Base-by-base conservation (phyloP, 92 coral and sea anemone species). In the Epizoanthus stellaris region DNA sequence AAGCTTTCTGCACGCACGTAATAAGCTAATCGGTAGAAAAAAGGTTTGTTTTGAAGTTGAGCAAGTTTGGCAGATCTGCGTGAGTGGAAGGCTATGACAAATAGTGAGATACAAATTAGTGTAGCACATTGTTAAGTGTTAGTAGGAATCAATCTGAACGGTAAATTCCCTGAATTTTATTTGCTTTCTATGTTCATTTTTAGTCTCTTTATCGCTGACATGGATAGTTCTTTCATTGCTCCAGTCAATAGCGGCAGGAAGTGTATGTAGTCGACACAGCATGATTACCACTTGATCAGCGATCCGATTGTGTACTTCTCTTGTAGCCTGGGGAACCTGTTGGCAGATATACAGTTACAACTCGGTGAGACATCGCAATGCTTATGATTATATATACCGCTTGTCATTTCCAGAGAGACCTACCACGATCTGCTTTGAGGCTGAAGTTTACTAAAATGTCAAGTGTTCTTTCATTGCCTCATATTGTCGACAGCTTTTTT, bases 291-390 rank as follows among this genome's bases (percentile, higher is more conserved):
- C 49, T 56, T 75, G 66, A 75, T 25, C 40, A 36, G 16, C 20
- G 61, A 30, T 75, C 23, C 34, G 80, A 56, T 42, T 75, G n/a
- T 16, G 36, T 25, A 17, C 4, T 52, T 52, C 13, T 7, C 73
- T 19, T 14, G 66, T 75, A 56, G n/a, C 58, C 38, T 65, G 42
- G 67, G 66, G 53, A 75, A 21, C 38, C 57, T 36, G 3, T 65
- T 15, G 80, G 8, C 34, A 23, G 36, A 75, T 56, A 75, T 75
- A 56, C 66, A n/a, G 43, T 75, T 75, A 75, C 80, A 75, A 34
- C 80, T 57, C 80, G 21, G 80, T 75, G 43, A 75, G 80, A 75
- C 17, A 36, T 20, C 20, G 67, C 38, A 75, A 75, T 36, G 49
- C 54, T 57, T 11, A 30, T 36, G 52, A 52, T 52, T 23, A 52